Percentiles rank a stretch among this genome's conserved stretches.
phyloP scores from a whole-genome alignment of 2,888 invertebrate genomes.

The Molanna angustata region DNA sequence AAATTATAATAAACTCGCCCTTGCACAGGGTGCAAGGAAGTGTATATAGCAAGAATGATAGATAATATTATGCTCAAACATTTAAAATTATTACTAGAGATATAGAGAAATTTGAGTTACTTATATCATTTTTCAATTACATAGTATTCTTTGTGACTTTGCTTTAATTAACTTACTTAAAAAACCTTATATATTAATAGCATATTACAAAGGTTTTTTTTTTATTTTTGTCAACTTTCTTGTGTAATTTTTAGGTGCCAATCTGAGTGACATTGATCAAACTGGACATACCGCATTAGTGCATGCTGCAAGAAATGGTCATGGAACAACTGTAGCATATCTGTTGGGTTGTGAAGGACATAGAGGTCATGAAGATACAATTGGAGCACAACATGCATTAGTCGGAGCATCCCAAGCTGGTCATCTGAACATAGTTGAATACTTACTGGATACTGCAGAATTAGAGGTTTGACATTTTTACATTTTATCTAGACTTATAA shows the following conservation, averaged over 20 bases:
- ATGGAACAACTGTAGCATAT: slow-evolving; percentile 82
- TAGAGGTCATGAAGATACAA: slow-evolving; percentile 58
- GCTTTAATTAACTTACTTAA: slow-evolving; percentile 1
- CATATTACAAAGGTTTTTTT: not conserved
- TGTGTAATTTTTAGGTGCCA: slow-evolving; percentile 59
- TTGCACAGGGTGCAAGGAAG: too few species aligned
- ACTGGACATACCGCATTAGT: slow-evolving; percentile 83
- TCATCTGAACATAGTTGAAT: slow-evolving; percentile 84
- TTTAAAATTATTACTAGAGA: too few species aligned
- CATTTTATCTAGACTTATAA: not conserved
- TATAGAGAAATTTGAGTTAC: too few species aligned
- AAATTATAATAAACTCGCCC: too few species aligned
- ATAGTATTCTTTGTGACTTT: too few species aligned
- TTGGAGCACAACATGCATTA: slow-evolving; percentile 84
- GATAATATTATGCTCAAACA: too few species aligned
- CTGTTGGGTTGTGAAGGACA: slow-evolving; percentile 82
- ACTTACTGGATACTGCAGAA: slow-evolving; percentile 81
- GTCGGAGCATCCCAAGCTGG: slow-evolving; percentile 87
- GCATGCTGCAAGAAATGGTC: slow-evolving; percentile 87
- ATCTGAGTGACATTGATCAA: slow-evolving; percentile 75
- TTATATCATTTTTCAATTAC: too few species aligned
- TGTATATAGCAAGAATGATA: too few species aligned
- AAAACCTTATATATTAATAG: not conserved
- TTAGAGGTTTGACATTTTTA: slow-evolving; percentile 64
- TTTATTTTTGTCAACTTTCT: not conserved